Evolutionary conservation across 1,140 invertebrate species (phyloP).

Genomic region (Sycophila sp.): DNA sequence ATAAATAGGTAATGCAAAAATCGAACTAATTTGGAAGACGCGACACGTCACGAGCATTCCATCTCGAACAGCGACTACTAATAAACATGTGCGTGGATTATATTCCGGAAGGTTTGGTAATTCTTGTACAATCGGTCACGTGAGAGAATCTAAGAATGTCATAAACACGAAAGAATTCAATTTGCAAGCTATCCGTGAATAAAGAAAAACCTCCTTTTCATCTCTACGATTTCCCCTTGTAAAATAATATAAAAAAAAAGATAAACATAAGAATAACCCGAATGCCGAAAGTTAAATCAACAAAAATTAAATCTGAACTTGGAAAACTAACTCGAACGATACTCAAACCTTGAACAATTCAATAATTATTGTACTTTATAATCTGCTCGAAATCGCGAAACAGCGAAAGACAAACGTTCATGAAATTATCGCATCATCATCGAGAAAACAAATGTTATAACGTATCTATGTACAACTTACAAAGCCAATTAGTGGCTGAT

Average conservation of each 20-base stretch:
- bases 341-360: constrained; percentile 14
- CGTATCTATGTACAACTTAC: constrained; percentile 38
- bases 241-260: neutral
- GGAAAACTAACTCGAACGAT: neutral
- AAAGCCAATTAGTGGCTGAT: constrained; percentile 20
- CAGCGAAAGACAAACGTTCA: constrained; percentile 33
- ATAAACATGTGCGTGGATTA: constrained; percentile 36
- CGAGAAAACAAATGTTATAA: constrained; percentile 38
- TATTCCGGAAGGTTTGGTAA: constrained; percentile 36
- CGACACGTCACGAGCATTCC: constrained; percentile 41
- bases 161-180: constrained; percentile 29
- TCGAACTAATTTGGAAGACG: constrained; percentile 47
- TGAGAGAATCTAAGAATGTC: constrained; percentile 27
- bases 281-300: constrained; percentile 4
- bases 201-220: constrained; percentile 19
- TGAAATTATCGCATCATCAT: constrained; percentile 29
- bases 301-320: constrained; percentile 13
- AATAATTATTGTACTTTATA: constrained; percentile 23
- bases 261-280: no score
- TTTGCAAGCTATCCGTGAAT: constrained; percentile 23
- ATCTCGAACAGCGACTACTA: constrained; percentile 38
- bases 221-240: constrained; percentile 17
- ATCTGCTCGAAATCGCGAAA: constrained; percentile 31
- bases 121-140: constrained; percentile 29
- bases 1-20: constrained; percentile 29